Evolutionary conservation across 2,888 invertebrate species (phyloP).

Genomic region (Lepidochrysops patricia): DNA sequence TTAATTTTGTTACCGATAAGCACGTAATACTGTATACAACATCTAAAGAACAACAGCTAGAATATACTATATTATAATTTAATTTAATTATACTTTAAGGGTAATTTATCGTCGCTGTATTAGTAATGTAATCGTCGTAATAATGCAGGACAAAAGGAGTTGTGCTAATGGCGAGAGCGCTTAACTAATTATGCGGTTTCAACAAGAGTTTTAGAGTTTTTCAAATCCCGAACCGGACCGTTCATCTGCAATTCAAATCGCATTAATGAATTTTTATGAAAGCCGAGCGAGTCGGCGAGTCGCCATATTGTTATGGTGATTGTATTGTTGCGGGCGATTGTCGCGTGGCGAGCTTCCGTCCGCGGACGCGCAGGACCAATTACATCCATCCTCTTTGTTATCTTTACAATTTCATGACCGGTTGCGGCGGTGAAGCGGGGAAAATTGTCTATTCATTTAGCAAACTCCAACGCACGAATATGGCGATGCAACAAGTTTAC

Average conservation of each 20-base stretch:
- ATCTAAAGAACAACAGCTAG: neutral
- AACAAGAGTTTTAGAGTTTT: neutral
- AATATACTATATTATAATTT: neutral
- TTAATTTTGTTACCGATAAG: too few relatives aligned
- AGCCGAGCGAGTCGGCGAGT: neutral
- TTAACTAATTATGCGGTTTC: constrained; percentile 4
- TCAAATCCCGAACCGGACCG: constrained; percentile 3
- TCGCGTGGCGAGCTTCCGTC: too few relatives aligned
- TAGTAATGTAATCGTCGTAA: too few relatives aligned
- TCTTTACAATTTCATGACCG: neutral
- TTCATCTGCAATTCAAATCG: constrained; percentile 8
- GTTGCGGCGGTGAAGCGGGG: neutral
- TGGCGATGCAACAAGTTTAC: neutral
- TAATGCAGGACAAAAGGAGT: neutral
- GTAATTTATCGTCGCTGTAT: too few relatives aligned
- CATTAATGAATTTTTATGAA: constrained; percentile 11
- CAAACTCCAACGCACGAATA: neutral
- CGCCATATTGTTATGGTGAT: constrained; percentile 5
- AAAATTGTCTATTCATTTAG: neutral
- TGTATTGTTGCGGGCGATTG: neutral
- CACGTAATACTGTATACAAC: neutral
- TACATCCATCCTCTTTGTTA: neutral
- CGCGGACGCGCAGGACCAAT: too few relatives aligned
- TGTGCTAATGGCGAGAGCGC: neutral
- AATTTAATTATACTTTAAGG: too few relatives aligned